A percentile compares a stretch with the other conserved stretches of the same genome.
These are phyloP conservation scores for Thecophora atra DNA, from an alignment of 2,888 invertebrate genomes.

Conservation along the genomic window DNA sequence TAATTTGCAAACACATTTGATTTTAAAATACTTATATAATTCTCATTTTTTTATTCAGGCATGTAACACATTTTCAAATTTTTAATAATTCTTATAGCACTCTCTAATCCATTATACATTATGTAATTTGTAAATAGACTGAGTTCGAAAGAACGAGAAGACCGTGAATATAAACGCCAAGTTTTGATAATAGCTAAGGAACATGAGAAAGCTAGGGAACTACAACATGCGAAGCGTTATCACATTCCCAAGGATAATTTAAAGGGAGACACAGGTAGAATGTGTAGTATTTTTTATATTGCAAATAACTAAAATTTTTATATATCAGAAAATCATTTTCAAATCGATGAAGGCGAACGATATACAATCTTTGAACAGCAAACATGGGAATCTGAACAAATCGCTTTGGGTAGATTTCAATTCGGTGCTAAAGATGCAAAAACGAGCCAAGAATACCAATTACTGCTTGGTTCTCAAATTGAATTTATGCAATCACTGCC, in stretches of 20 bases:
- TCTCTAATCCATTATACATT: not conserved
- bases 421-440: constrained; percentile 91
- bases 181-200: constrained; percentile 90
- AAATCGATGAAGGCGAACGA: constrained; percentile 87
- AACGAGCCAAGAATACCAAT: constrained; percentile 84
- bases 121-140: constrained; percentile 70
- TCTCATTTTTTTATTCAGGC: too few species aligned
- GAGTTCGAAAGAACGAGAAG: constrained; percentile 84
- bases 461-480: constrained; percentile 94
- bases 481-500: constrained; percentile 94
- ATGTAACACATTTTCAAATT: too few species aligned
- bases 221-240: constrained; percentile 93
- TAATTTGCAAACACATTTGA: too few species aligned
- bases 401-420: constrained; percentile 89
- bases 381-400: constrained; percentile 98
- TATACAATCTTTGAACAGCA: constrained; percentile 85
- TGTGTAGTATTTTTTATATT: not conserved
- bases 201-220: constrained; percentile 92
- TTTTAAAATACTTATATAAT: too few species aligned
- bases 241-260: constrained; percentile 90
- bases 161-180: constrained; percentile 90
- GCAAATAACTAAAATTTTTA: constrained; percentile 13
- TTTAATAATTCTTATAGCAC: too few species aligned
- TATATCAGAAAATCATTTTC: constrained; percentile 75
- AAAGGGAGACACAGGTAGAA: constrained; percentile 73